Evolutionary conservation across 1,140 invertebrate species (phyloP), one percentile per base, ranked within the genome.

Genomic region (Aradophagus sp.): DNA sequence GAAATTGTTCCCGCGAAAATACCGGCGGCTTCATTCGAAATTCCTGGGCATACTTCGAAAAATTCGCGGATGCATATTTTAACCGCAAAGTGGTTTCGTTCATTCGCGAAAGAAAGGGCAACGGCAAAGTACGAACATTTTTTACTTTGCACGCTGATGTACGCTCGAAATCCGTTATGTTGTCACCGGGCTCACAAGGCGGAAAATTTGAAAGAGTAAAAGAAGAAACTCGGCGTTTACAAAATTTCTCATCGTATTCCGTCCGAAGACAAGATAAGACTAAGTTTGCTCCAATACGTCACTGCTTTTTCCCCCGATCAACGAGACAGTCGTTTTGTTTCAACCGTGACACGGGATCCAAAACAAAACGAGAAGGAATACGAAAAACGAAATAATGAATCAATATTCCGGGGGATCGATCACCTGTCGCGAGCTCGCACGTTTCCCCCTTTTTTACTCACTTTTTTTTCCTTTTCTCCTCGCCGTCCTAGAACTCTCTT

Each of bases 61-160:
- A 73, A 70, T 78, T 75, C 77, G 62, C 72, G 47, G 44, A 50
- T 67, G 65, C 69, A 74, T 79, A 79, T 80, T 77, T 76, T 65
- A 77, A 66, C 55, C 71, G 11, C 61, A 69, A 71, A 76, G 65
- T 75, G 76, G 70, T 76, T 78, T 75, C 69, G 68, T 71, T 70
- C 50, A 17, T 42, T 63, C 42, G 23, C 50, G 63, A 53, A 35
- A 66, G 41, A 74, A 69, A 63, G 55, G 55, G 36, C 42, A n/a
- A 36, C 52, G 38, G 53, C 52, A 72, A 72, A 69, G 66, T 58
- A 66, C 52, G 55, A 72, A 73, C 70, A 75, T 73, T 77, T 75
- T 77, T 77, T 77, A 75, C 47, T 29, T 38, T 50, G 48, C 52
- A 68, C 53, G 55, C 69, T 74, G 72, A 74, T 63, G 65, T 74